Conservation (phyloP, 2,888 invertebrate genomes). For the Heteromurus nitidus region DNA sequence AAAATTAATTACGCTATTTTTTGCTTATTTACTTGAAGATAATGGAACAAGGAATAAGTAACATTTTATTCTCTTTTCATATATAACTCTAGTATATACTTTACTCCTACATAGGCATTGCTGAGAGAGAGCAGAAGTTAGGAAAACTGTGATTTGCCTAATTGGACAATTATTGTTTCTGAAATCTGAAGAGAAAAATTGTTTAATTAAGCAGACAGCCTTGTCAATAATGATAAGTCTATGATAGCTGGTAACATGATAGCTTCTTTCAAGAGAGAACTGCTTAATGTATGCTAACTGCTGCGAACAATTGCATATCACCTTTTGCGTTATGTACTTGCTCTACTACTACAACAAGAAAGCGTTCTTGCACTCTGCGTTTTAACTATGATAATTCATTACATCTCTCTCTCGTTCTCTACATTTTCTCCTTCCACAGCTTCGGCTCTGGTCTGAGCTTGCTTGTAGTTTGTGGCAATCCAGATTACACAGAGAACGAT, state of each 20-base stretch:
- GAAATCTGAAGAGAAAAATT: constrained; percentile 62
- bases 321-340: not conserved
- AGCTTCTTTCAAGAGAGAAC: not conserved
- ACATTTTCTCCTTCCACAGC: constrained; percentile 19
- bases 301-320: not conserved
- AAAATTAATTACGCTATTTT: constrained; percentile 56
- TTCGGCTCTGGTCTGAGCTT: not conserved
- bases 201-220: constrained; percentile 63
- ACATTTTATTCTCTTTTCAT: not conserved
- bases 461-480: constrained; percentile 30
- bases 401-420: not conserved
- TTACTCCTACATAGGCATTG: not conserved
- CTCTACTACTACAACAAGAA: too few species aligned
- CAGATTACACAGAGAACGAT: constrained; percentile 43
- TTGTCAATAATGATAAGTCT: constrained; percentile 62
- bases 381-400: constrained; percentile 43
- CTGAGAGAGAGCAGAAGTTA: constrained; percentile 37
- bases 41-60: constrained; percentile 34
- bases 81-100: not conserved
- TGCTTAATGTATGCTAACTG: not conserved
- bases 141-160: constrained; percentile 60
- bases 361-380: constrained; percentile 14
- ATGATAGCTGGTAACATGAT: constrained; percentile 1
- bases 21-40: constrained; percentile 51
- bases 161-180: constrained; percentile 62